Evolutionary conservation across 2,113 vertebrate species (phyloP).

Genomic region (Bagarius yarrelli): DNA sequence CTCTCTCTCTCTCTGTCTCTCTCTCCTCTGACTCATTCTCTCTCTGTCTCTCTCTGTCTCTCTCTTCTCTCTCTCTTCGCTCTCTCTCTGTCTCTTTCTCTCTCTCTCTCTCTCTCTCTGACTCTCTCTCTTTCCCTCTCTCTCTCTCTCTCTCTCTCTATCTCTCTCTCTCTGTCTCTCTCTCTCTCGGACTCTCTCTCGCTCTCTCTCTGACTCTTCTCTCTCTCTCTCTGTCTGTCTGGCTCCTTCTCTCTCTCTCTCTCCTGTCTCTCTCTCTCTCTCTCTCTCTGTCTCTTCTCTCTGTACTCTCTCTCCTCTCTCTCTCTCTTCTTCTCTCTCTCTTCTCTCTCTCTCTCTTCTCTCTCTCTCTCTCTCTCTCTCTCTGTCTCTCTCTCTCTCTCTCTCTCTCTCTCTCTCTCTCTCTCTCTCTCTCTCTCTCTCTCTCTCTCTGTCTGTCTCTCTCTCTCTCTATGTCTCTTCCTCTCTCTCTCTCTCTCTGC

Average conservation of each 20-base stretch:
- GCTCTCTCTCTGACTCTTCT: too few relatives aligned
- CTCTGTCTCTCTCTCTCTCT: neutral
- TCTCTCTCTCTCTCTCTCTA: neutral
- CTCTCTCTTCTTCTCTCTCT: neutral
- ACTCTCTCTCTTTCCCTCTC: neutral
- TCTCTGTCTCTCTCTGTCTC: neutral
- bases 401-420: neutral
- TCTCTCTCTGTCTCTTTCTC: neutral
- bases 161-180: neutral
- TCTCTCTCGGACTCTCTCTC: too few relatives aligned
- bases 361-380: neutral
- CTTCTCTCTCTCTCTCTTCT: neutral
- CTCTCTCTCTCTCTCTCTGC: neutral
- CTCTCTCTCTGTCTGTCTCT: neutral
- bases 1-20: neutral
- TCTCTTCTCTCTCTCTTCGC: neutral
- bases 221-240: neutral
- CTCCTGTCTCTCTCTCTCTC: neutral
- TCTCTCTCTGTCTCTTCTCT: neutral
- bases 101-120: neutral
- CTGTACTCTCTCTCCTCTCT: neutral
- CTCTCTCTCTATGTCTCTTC: neutral
- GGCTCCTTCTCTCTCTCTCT: neutral
- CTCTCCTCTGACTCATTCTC: neutral
- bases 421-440: neutral